A percentile compares a stretch with the other conserved stretches of the same genome.
phyloP scores from a whole-genome alignment of 2,888 invertebrate species.

The Polia nebulosa region DNA sequence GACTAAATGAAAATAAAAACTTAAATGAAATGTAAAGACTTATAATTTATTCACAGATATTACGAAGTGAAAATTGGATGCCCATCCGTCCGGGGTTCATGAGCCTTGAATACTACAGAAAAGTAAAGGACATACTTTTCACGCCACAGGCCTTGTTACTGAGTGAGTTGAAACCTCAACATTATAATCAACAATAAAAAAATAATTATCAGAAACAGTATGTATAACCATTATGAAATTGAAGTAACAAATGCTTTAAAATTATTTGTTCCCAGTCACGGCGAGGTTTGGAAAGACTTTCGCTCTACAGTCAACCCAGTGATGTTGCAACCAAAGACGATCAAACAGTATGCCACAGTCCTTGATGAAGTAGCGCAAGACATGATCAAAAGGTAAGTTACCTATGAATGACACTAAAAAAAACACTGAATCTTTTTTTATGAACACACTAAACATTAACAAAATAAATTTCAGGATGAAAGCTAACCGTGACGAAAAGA shows the following conservation, averaged over 20 bases:
- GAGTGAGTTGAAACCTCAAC: conserved; percentile 48
- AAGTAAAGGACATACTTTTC: conserved; percentile 33
- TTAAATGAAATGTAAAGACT: too few relatives aligned
- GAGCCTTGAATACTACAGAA: conserved; percentile 77
- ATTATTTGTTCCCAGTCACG: conserved; percentile 12
- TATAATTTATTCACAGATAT: conserved; percentile 68
- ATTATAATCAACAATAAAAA: not conserved
- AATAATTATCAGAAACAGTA: not conserved
- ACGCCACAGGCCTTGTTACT: conserved; percentile 54
- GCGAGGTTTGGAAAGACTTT: conserved; percentile 92
- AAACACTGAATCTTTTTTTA: not conserved
- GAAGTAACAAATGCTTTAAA: not conserved
- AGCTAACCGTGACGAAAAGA: conserved; percentile 85
- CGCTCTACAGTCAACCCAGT: conserved; percentile 94
- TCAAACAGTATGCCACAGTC: conserved; percentile 92
- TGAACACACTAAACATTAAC: not conserved
- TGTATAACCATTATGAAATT: not conserved
- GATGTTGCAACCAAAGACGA: conserved; percentile 94
- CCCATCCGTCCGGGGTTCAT: conserved; percentile 77
- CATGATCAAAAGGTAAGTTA: conserved; percentile 91
- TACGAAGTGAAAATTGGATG: conserved; percentile 77
- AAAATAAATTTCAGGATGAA: conserved; percentile 82
- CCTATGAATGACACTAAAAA: not conserved
- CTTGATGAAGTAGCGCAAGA: conserved; percentile 93
- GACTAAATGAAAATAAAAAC: too few relatives aligned